These are phyloP conservation scores for Galleria mellonella DNA, from an alignment of 1,140 invertebrate genomes.

Conservation along the genomic window DNA sequence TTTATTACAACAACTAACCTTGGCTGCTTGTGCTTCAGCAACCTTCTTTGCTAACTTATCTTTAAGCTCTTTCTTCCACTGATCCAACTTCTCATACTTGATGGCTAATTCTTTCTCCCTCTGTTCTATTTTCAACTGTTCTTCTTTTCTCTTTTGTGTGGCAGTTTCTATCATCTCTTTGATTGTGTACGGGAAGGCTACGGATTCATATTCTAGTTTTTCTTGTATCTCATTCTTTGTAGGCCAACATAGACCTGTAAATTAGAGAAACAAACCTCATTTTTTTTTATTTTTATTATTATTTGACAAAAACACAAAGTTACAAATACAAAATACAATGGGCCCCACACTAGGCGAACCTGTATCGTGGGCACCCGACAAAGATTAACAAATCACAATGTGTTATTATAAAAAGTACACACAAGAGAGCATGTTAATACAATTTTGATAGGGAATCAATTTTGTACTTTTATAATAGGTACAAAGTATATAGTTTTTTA, in stretches of 20 bases:
- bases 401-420: too few species aligned
- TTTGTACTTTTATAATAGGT: too few species aligned
- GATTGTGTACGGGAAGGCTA: slow-evolving; percentile 76
- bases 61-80: slow-evolving; percentile 80
- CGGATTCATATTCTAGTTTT: slow-evolving; percentile 76
- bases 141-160: slow-evolving; percentile 51
- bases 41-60: slow-evolving; percentile 79
- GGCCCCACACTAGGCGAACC: too few species aligned
- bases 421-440: too few species aligned
- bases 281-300: too few species aligned
- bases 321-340: too few species aligned
- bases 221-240: slow-evolving; percentile 74
- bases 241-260: slow-evolving; percentile 56
- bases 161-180: slow-evolving; percentile 75
- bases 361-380: too few species aligned
- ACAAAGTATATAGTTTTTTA: too few species aligned
- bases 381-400: too few species aligned
- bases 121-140: slow-evolving; percentile 50
- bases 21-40: slow-evolving; percentile 75
- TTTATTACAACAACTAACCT: slow-evolving; percentile 44
- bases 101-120: slow-evolving; percentile 77
- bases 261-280: slow-evolving; percentile 7
- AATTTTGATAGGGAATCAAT: too few species aligned
- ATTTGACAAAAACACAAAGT: too few species aligned
- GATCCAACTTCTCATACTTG: slow-evolving; percentile 78